A percentile compares a stretch with the other conserved stretches of the same genome.
phyloP scores from a whole-genome alignment of 1,140 invertebrate genomes.

The Rhyacophila brunnea region DNA sequence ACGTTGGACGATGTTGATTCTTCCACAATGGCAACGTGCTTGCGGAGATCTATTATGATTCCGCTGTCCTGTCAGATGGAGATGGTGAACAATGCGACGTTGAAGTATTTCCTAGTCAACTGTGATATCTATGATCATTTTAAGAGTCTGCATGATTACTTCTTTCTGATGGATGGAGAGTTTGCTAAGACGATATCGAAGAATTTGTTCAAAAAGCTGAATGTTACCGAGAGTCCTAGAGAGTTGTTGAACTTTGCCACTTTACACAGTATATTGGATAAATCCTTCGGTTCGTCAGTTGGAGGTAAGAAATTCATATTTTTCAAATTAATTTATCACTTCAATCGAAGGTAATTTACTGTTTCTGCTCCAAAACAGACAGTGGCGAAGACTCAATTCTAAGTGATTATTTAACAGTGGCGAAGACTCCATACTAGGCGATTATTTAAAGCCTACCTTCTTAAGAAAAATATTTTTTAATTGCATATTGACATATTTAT shows the following conservation, averaged over 20 bases:
- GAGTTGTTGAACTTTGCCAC: constrained; percentile 67
- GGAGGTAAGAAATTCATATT: constrained; percentile 48
- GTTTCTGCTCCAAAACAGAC: too few species aligned
- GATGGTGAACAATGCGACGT: constrained; percentile 67
- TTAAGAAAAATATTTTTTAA: too few species aligned
- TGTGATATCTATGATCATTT: constrained; percentile 67
- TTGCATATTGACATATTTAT: too few species aligned
- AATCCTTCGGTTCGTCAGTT: constrained; percentile 57
- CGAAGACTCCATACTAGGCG: too few species aligned
- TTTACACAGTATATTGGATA: constrained; percentile 65
- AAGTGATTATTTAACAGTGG: too few species aligned
- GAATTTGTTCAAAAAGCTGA: constrained; percentile 64
- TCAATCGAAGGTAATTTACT: too few species aligned
- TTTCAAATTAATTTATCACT: too few species aligned
- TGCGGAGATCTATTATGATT: constrained; percentile 66
- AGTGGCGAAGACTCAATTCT: too few species aligned
- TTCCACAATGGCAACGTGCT: constrained; percentile 59
- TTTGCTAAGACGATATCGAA: constrained; percentile 68
- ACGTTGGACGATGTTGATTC: constrained; percentile 47
- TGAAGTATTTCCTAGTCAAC: constrained; percentile 68
- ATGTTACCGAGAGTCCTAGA: constrained; percentile 59
- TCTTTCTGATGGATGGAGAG: constrained; percentile 74
- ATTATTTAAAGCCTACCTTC: too few species aligned
- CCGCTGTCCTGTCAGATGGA: constrained; percentile 67
- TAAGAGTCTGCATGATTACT: constrained; percentile 68